Percentiles rank a stretch among this genome's conserved stretches.
Conservation (phyloP, 2,797 vertebrate species). For the Kryptolebias ocellatus region DNA sequence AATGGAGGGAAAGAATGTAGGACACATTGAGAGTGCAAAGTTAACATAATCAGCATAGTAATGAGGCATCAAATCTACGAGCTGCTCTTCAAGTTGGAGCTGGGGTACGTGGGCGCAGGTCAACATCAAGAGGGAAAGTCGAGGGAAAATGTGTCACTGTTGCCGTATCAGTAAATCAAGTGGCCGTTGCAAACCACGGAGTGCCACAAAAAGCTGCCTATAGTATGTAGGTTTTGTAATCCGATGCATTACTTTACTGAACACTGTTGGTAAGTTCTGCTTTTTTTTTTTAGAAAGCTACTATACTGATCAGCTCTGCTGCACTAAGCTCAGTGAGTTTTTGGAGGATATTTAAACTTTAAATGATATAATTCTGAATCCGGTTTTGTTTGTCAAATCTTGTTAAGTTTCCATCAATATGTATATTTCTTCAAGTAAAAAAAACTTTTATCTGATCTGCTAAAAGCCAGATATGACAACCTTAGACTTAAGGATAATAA, state of each 20-base stretch:
- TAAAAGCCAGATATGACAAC: too few species aligned
- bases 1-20: slow-evolving; percentile 1
- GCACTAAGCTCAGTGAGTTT: too few species aligned
- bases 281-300: too few species aligned
- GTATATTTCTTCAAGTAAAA: too few species aligned
- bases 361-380: too few species aligned
- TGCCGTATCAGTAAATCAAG: slow-evolving; percentile 16
- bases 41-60: slow-evolving; percentile 23
- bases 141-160: slow-evolving; percentile 33
- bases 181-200: slow-evolving; percentile 10
- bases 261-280: not conserved
- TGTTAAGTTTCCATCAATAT: too few species aligned
- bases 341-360: too few species aligned
- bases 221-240: slow-evolving; percentile 15
- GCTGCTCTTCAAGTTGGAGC: slow-evolving; percentile 29
- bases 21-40: slow-evolving; percentile 6
- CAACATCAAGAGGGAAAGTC: slow-evolving; percentile 30
- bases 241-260: slow-evolving; percentile 32
- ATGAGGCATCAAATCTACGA: slow-evolving; percentile 22
- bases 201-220: slow-evolving; percentile 15
- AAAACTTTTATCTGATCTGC: too few species aligned
- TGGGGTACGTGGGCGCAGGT: slow-evolving; percentile 28
- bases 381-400: too few species aligned
- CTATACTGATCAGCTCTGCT: too few species aligned
- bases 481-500: too few species aligned